Percentiles rank a stretch among this genome's conserved stretches.
phyloP scores from a whole-genome alignment of 2,888 invertebrate species.

The Eristalis pertinax region DNA sequence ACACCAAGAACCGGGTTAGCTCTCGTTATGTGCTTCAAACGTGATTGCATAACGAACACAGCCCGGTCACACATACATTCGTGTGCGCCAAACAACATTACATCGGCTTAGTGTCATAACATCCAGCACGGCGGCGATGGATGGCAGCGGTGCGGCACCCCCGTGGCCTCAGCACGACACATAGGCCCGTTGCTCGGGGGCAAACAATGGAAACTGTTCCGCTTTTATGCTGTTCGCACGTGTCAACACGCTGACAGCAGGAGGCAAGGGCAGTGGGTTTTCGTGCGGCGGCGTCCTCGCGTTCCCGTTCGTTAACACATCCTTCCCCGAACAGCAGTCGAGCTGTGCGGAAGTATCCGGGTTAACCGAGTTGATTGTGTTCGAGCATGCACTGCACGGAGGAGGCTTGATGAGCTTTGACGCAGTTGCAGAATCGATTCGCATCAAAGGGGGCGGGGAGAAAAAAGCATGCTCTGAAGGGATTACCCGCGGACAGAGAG shows the following conservation, averaged over 20 bases:
- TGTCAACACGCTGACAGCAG: slow-evolving; percentile 48
- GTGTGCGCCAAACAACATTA: slow-evolving; percentile 47
- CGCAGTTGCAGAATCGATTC: neutral
- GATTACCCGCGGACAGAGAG: neutral
- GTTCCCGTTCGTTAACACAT: slow-evolving; percentile 44
- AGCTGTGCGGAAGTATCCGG: slow-evolving; percentile 47
- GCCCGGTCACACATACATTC: slow-evolving; percentile 10
- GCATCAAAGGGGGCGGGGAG: neutral
- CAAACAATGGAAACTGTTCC: slow-evolving; percentile 53
- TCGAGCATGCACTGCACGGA: slow-evolving; percentile 37
- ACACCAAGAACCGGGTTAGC: slow-evolving; percentile 29
- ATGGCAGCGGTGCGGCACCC: neutral
- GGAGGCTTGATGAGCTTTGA: neutral
- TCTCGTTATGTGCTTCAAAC: slow-evolving; percentile 52
- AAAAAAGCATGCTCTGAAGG: neutral
- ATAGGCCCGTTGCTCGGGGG: slow-evolving; percentile 8
- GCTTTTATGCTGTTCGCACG: slow-evolving; percentile 41
- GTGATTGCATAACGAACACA: slow-evolving; percentile 61
- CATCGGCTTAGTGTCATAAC: slow-evolving; percentile 64
- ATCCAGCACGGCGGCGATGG: neutral
- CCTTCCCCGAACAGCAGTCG: slow-evolving; percentile 9
- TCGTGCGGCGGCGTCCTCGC: neutral
- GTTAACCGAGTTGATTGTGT: slow-evolving; percentile 63
- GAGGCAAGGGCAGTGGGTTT: neutral
- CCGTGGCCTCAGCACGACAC: neutral